A percentile compares a stretch with the other conserved stretches of the same genome.
These are phyloP conservation scores for Oncopeltus fasciatus DNA, from an alignment of 1,140 invertebrate genomes.

Conservation along the genomic window DNA sequence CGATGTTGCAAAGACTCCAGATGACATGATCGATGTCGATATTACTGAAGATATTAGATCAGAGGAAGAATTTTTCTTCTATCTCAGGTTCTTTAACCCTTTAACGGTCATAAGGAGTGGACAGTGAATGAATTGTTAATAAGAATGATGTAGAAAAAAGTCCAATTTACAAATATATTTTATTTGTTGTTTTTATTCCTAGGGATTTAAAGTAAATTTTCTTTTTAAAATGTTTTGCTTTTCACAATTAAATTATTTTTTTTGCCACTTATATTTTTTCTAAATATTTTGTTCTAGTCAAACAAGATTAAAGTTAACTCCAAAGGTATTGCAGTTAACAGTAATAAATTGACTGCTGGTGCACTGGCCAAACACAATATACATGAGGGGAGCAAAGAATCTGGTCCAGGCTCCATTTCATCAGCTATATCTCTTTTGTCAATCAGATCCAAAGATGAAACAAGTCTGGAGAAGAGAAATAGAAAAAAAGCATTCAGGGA, in stretches of 20 bases:
- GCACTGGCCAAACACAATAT: slow-evolving; percentile 44
- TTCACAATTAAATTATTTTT: background rate
- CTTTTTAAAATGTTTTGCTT: background rate
- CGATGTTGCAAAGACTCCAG: no score
- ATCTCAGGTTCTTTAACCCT: no score
- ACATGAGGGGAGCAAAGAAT: slow-evolving; percentile 32
- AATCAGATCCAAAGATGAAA: slow-evolving; percentile 67
- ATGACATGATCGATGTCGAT: no score
- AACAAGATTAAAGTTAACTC: slow-evolving; percentile 57
- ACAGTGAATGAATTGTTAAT: no score
- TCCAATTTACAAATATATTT: no score
- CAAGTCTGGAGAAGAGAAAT: slow-evolving; percentile 58
- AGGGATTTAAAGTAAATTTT: no score
- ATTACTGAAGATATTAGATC: no score
- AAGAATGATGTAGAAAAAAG: no score
- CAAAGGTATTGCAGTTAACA: slow-evolving; percentile 54
- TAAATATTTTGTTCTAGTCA: background rate
- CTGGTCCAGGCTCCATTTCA: slow-evolving; percentile 46
- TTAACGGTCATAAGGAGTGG: no score
- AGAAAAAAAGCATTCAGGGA: slow-evolving; percentile 72
- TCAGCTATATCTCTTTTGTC: slow-evolving; percentile 55
- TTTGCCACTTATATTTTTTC: background rate
- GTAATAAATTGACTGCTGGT: slow-evolving; percentile 47
- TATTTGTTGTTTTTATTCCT: no score
- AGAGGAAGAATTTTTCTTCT: no score